Percentiles rank a stretch among this genome's conserved stretches.
Conservation (phyloP, 2,888 invertebrate species). For the Scaptomyza reducta region DNA sequence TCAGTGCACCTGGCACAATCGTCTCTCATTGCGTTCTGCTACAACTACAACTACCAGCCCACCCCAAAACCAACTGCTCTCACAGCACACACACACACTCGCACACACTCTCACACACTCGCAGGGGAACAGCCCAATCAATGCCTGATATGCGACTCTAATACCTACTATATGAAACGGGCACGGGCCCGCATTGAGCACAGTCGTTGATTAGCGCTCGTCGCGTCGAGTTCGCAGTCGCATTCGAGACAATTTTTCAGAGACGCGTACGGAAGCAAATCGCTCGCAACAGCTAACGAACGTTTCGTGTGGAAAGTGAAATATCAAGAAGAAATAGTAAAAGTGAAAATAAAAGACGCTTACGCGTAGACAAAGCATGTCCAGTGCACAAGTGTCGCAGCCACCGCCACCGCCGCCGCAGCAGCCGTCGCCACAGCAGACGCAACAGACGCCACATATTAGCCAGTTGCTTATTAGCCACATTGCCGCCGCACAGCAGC, state of each 20-base stretch:
- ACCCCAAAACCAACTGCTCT: constrained; percentile 32
- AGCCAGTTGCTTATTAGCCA: constrained; percentile 81
- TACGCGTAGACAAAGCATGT: constrained; percentile 76
- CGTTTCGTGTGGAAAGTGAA: constrained; percentile 16
- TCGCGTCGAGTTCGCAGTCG: constrained; percentile 59
- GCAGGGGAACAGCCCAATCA: constrained; percentile 48
- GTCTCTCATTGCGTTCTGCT: constrained; percentile 20
- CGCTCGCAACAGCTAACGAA: constrained; percentile 6
- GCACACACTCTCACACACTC: not conserved
- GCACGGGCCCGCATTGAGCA: constrained; percentile 55
- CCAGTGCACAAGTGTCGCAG: constrained; percentile 84
- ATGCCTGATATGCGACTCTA: constrained; percentile 31
- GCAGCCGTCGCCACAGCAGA: constrained; percentile 70
- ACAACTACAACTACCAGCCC: constrained; percentile 6
- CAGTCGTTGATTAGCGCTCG: constrained; percentile 82
- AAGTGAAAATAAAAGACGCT: constrained; percentile 13
- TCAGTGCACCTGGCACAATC: constrained; percentile 14
- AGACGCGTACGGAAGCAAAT: constrained; percentile 16
- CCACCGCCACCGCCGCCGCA: constrained; percentile 78
- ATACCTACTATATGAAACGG: constrained; percentile 71
- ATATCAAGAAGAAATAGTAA: constrained; percentile 3
- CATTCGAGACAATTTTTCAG: constrained; percentile 31
- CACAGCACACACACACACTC: constrained; percentile 22
- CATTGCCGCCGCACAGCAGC: constrained; percentile 74
- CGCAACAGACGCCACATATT: constrained; percentile 78